Base-by-base conservation (phyloP, 1,140 invertebrate species). In the Drosophila nannoptera region DNA sequence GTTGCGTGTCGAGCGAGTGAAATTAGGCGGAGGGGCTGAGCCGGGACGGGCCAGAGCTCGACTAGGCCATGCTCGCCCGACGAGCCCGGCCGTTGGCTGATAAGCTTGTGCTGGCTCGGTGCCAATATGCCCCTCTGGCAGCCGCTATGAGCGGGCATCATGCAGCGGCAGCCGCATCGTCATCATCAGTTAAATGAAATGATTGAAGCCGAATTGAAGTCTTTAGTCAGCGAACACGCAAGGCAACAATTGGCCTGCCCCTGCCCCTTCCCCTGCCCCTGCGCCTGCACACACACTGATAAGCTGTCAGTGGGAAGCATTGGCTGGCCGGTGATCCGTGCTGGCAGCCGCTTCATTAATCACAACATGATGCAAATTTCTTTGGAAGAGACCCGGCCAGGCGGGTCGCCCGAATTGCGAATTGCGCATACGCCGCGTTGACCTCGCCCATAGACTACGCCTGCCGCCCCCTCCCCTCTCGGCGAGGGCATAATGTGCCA, bases 171-270 rank as follows among this genome's bases (percentile, higher is more conserved):
- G 80, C 64, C 74, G 73, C 62, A 70, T 84, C 73, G 81, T 84
- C 80, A 86, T 86, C 66, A 69, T 73, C 81, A 86, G 81, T 86
- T 86, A 86, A 86, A 86, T 81, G 77, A 86, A 86, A 86, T 81
- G 81, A 86, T 86, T 86, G 81, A 86, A 81, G 81, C 62, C 69
- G 81, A 86, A 86, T 86, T 84, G 81, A 86, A 86, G 81, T 86
- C 81, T 86, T 86, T 86, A 86, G 81, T 86, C 81, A 81, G 60
- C 73, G 76, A 74, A 86, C 81, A 86, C 81, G 81, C 81, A 81
- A 86, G 63, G 49, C 71, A 77, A 86, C 81, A 86, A 86, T 86
- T 86, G 81, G 81, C 81, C 22, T 22, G 1, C 22, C 22, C 1
- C 22, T 22, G 22, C 22, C 22, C 1, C 22, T 22, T n/a, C n/a